Evolutionary conservation across 23 tunicate genomes (phyloP).

Genomic region (Aplidium turbinatum): DNA sequence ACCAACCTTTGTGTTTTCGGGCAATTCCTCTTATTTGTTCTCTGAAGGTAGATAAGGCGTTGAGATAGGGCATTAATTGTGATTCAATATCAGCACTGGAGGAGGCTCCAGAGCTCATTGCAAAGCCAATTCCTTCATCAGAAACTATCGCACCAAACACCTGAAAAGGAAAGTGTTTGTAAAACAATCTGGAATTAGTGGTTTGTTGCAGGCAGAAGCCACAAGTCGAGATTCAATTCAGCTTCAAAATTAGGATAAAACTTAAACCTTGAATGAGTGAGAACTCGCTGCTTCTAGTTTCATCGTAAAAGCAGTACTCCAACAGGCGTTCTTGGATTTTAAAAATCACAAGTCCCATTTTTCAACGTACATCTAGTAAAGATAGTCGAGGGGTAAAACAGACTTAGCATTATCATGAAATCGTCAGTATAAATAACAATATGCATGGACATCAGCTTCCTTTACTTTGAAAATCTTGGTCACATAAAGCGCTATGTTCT

Average conservation of each 20-base stretch:
- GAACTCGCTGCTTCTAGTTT: too few species aligned
- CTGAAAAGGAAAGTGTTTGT: constrained; percentile 38
- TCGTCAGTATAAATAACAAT: neutral
- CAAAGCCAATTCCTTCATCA: constrained; percentile 77
- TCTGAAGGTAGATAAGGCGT: constrained; percentile 63
- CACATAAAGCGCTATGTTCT: constrained; percentile 72
- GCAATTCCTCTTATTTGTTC: constrained; percentile 73
- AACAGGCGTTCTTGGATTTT: too few species aligned
- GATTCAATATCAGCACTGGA: constrained; percentile 38
- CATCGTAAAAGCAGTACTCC: too few species aligned
- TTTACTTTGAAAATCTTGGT: constrained; percentile 75
- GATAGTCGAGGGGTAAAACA: too few species aligned
- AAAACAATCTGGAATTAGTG: too few species aligned
- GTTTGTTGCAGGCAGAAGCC: too few species aligned
- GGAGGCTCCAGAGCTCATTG: constrained; percentile 28
- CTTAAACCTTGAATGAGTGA: too few species aligned
- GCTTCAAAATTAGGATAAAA: too few species aligned
- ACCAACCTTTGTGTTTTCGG: constrained; percentile 60
- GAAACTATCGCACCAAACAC: constrained; percentile 76
- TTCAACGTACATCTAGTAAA: too few species aligned
- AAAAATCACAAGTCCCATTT: too few species aligned
- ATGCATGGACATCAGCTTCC: neutral
- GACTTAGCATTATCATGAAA: neutral
- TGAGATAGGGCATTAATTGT: constrained; percentile 67
- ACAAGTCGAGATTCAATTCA: too few species aligned